Conservation (phyloP, 2,888 invertebrate genomes). For the Calephelis perditalis region DNA sequence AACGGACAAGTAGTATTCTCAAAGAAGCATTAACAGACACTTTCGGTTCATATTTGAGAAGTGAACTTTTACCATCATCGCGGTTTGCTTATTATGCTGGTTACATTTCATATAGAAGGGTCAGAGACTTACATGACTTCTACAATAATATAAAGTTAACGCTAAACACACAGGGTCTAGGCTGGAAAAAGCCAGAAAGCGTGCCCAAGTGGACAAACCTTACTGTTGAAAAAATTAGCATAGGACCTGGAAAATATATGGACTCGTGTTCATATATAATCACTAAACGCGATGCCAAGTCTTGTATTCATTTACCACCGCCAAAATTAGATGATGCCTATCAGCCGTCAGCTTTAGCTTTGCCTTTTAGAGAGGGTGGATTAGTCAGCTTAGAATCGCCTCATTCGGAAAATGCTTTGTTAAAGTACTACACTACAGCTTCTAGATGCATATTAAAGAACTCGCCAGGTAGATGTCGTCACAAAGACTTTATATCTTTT, state of each 20-base stretch:
- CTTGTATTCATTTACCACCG: conserved; percentile 56
- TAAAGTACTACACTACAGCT: conserved; percentile 63
- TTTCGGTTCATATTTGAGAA: conserved; percentile 58
- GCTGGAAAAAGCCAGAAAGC: conserved; percentile 50
- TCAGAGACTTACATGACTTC: conserved; percentile 49
- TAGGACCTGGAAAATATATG: conserved; percentile 33
- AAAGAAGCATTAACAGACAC: conserved; percentile 56
- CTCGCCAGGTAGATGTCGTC: conserved; percentile 56
- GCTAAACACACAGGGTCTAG: conserved; percentile 60
- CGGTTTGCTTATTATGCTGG: conserved; percentile 67
- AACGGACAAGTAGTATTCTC: conserved; percentile 37
- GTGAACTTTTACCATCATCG: conserved; percentile 54
- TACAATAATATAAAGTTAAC: conserved; percentile 45
- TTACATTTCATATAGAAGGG: conserved; percentile 52
- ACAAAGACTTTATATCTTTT: conserved; percentile 59
- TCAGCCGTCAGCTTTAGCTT: conserved; percentile 49
- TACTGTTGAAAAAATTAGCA: conserved; percentile 55
- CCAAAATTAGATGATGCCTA: conserved; percentile 52
- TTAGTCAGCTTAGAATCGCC: conserved; percentile 51
- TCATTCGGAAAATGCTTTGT: conserved; percentile 48
- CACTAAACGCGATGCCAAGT: conserved; percentile 49
- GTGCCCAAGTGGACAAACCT: conserved; percentile 52
- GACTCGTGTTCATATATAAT: conserved; percentile 47
- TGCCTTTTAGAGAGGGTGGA: conserved; percentile 56
- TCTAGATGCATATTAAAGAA: conserved; percentile 55